phyloP scores from a whole-genome alignment of 1,140 invertebrate species.

The Euura saliciscinereae region DNA sequence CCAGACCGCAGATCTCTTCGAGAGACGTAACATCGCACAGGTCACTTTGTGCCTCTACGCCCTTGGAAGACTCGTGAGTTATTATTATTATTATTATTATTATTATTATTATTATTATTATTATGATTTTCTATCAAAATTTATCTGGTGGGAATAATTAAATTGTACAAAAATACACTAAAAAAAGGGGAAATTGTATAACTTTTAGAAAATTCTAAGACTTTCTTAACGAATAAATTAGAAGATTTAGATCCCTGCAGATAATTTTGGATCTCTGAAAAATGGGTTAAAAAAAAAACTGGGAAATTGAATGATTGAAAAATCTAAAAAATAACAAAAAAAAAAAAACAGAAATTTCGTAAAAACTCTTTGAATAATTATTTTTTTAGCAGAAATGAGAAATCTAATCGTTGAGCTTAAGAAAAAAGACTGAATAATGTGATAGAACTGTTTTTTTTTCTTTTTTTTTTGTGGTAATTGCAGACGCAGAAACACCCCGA shows the following conservation, averaged over 20 bases:
- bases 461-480: conserved; percentile 37
- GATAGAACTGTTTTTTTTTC: conserved; percentile 7
- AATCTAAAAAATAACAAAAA: conserved; percentile 9
- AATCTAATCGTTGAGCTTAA: too few relatives aligned
- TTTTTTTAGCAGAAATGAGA: too few relatives aligned
- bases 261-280: conserved; percentile 14
- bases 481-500: conserved; percentile 95
- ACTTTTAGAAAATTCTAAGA: too few relatives aligned
- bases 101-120: conserved; percentile 37
- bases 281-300: too few relatives aligned
- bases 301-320: too few relatives aligned
- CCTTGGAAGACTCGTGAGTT: conserved; percentile 87
- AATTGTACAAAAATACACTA: too few relatives aligned
- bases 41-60: conserved; percentile 91
- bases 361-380: too few relatives aligned
- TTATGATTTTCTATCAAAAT: too few relatives aligned
- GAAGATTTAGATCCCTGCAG: background rate
- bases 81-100: too few relatives aligned
- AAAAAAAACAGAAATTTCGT: background rate
- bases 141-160: too few relatives aligned
- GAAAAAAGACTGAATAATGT: background rate
- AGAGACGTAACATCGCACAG: conserved; percentile 94
- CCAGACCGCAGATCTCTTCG: conserved; percentile 97
- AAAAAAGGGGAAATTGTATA: too few relatives aligned
- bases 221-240: too few relatives aligned